Evolutionary conservation across 2,797 vertebrate species (phyloP).

Genomic region (Neosilurus mollespiculum): DNA sequence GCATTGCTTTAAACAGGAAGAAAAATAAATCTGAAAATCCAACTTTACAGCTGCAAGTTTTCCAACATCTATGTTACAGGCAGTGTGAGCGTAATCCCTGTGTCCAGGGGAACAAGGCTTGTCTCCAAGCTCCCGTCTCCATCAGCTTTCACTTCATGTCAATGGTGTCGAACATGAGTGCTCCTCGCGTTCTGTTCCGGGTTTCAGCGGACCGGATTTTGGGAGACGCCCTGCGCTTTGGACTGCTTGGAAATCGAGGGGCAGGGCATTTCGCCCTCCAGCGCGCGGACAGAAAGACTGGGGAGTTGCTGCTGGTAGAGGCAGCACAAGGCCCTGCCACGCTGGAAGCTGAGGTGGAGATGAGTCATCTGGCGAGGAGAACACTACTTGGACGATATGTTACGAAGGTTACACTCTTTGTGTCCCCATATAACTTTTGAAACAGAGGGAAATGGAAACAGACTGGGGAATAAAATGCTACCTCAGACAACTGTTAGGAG

Average conservation of each 20-base stretch:
- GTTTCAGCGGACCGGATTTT: constrained; percentile 74
- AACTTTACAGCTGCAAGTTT: not conserved
- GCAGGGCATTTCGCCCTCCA: constrained; percentile 72
- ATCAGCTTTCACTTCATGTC: constrained; percentile 85
- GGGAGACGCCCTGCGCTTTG: constrained; percentile 79
- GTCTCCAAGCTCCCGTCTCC: constrained; percentile 76
- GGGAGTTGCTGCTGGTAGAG: constrained; percentile 78
- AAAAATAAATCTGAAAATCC: not conserved
- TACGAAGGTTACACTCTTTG: constrained; percentile 79
- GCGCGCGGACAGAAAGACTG: constrained; percentile 71
- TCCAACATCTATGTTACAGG: constrained; percentile 58
- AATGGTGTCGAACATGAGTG: constrained; percentile 77
- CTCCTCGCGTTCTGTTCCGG: constrained; percentile 78
- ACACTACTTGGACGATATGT: constrained; percentile 78
- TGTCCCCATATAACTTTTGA: constrained; percentile 80
- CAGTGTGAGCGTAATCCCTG: constrained; percentile 85
- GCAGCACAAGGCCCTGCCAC: constrained; percentile 70
- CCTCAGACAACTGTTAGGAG: not conserved
- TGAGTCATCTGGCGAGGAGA: constrained; percentile 78
- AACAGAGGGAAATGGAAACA: not conserved
- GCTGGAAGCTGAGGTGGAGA: constrained; percentile 82
- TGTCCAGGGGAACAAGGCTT: constrained; percentile 72
- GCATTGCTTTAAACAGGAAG: not conserved
- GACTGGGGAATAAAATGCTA: not conserved
- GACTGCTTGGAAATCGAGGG: constrained; percentile 65